Evolutionary conservation across 1,140 invertebrate species (phyloP).

Genomic region (Trypoxylus dichotomus): DNA sequence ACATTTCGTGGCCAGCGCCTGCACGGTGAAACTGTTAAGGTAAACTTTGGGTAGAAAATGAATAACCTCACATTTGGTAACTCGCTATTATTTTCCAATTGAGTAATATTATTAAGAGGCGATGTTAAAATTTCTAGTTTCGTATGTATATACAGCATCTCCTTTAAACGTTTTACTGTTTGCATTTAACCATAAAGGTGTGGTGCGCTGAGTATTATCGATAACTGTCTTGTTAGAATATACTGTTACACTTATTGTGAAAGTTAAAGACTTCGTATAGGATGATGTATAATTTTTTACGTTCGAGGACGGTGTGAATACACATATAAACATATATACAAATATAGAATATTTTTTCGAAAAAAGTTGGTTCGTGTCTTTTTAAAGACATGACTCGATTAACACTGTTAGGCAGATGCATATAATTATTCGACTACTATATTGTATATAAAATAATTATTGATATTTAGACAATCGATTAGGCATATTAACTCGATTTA

Average conservation of each 20-base stretch:
- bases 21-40: constrained; percentile 7
- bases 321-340: not conserved
- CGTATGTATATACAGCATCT: constrained; percentile 4
- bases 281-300: not conserved
- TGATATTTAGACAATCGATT: not conserved
- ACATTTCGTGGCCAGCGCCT: not conserved
- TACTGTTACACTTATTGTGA: constrained; percentile 19
- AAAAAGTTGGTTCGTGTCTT: constrained; percentile 10
- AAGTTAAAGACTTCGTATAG: constrained; percentile 12
- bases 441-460: constrained; percentile 13
- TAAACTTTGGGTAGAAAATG: not conserved
- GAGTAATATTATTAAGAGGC: constrained; percentile 9
- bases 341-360: constrained; percentile 1
- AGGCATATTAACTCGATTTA: constrained; percentile 12
- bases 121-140: constrained; percentile 10
- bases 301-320: not conserved
- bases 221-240: constrained; percentile 14
- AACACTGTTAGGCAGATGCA: constrained; percentile 9
- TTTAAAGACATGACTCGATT: not conserved
- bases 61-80: constrained; percentile 6
- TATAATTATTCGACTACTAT: constrained; percentile 13
- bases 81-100: constrained; percentile 13
- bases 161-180: not conserved
- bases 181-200: constrained; percentile 10
- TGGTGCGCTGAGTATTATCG: not conserved